Conservation (phyloP, 2,797 vertebrate species). For the Poeciliopsis gracilis region DNA sequence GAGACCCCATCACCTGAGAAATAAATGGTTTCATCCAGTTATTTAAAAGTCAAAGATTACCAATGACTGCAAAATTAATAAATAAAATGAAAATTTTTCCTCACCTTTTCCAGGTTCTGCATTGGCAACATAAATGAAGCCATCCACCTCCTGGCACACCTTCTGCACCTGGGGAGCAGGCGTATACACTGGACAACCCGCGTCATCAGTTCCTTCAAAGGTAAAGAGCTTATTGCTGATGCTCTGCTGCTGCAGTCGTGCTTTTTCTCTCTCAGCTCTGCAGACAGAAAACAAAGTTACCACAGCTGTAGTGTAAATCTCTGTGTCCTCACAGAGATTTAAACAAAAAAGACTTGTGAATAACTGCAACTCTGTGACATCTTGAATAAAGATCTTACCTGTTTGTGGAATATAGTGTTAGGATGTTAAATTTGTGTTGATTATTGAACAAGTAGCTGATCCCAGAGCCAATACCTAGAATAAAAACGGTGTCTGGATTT, state of each 20-base stretch:
- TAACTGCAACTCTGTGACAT: neutral
- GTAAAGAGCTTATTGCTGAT: constrained; percentile 88
- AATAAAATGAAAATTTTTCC: constrained; percentile 9
- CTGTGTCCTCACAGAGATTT: neutral
- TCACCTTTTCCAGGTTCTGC: constrained; percentile 87
- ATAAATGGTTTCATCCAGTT: constrained; percentile 14
- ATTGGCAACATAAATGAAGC: constrained; percentile 95
- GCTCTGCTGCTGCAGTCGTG: constrained; percentile 81
- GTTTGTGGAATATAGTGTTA: constrained; percentile 91
- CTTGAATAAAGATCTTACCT: constrained; percentile 77
- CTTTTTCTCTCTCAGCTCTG: constrained; percentile 90
- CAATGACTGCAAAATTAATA: neutral
- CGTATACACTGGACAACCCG: constrained; percentile 71
- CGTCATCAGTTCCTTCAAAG: constrained; percentile 73
- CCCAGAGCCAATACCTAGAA: constrained; percentile 72
- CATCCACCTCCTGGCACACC: constrained; percentile 88
- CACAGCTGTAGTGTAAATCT: neutral
- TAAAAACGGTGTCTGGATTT: neutral
- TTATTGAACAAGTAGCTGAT: constrained; percentile 74
- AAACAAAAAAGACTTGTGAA: neutral
- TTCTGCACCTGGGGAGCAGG: constrained; percentile 89
- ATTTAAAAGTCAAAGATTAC: neutral
- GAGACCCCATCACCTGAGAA: constrained; percentile 75
- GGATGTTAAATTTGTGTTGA: constrained; percentile 90
- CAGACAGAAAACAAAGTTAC: constrained; percentile 30